A percentile compares a stretch with the other conserved stretches of the same genome.
phyloP scores from a whole-genome alignment of 2,888 invertebrate species.

The Nebria salina region DNA sequence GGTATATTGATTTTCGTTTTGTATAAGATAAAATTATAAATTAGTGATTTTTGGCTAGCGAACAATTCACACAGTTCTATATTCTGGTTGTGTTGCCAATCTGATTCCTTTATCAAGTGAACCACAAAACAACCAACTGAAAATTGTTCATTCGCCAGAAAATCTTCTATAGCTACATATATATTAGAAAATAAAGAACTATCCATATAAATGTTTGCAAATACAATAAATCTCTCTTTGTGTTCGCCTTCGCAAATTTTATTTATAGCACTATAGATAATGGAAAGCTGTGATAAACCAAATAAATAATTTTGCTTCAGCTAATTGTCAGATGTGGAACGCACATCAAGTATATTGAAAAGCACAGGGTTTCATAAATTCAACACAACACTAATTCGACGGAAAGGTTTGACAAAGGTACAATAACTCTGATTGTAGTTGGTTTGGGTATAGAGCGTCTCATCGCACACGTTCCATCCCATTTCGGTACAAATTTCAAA shows the following conservation, averaged over 20 bases:
- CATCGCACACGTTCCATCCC: neutral
- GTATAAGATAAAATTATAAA: neutral
- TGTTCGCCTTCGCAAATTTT: neutral
- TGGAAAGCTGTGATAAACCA: neutral
- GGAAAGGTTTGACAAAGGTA: neutral
- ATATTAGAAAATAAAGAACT: neutral
- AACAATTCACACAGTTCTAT: neutral
- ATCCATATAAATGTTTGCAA: neutral
- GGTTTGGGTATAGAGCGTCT: neutral
- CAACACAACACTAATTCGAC: neutral
- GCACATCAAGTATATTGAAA: neutral
- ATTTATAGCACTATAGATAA: neutral
- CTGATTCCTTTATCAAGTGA: neutral
- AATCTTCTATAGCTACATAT: neutral
- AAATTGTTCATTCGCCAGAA: neutral
- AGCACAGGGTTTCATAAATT: neutral
- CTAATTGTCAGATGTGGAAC: neutral
- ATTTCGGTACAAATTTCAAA: neutral
- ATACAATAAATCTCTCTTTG: neutral
- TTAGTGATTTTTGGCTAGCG: neutral
- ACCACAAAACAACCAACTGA: neutral
- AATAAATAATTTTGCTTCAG: neutral
- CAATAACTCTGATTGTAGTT: neutral
- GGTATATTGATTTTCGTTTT: neutral
- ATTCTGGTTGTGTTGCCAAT: neutral